phyloP scores from a whole-genome alignment of 2,113 vertebrate genomes.

The Nerophis ophidion region DNA sequence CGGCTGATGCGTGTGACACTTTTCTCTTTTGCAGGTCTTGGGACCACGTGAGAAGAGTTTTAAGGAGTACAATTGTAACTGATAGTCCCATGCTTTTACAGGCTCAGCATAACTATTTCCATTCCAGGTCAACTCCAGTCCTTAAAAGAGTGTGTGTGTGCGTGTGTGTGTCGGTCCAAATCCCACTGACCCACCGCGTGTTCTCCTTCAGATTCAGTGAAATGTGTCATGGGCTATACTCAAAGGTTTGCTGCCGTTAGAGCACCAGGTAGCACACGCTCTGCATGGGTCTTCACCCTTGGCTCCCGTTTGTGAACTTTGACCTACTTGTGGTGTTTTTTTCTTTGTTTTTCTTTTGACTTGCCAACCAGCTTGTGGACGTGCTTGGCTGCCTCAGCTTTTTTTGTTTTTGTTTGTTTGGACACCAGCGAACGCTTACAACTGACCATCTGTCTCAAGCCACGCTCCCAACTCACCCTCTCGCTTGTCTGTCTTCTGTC shows the following conservation, averaged over 20 bases:
- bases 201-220: slow-evolving; percentile 76
- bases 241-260: slow-evolving; percentile 95
- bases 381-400: slow-evolving; percentile 85
- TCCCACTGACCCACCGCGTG: slow-evolving; percentile 63
- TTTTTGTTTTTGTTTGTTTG: slow-evolving; percentile 33
- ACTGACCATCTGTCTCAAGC: background rate
- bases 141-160: slow-evolving; percentile 23
- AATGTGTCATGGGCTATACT: slow-evolving; percentile 94
- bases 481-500: slow-evolving; percentile 4
- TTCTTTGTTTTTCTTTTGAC: slow-evolving; percentile 42
- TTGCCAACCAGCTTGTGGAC: slow-evolving; percentile 77
- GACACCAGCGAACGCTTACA: slow-evolving; percentile 47
- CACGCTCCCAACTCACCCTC: slow-evolving; percentile 58
- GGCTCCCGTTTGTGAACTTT: slow-evolving; percentile 76
- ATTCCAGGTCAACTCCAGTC: background rate
- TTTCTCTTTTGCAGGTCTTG: background rate
- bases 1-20: background rate
- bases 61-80: background rate
- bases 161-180: slow-evolving; percentile 1
- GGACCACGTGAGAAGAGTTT: background rate
- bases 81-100: too few species aligned
- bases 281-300: slow-evolving; percentile 81
- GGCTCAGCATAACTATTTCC: background rate
- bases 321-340: slow-evolving; percentile 76
- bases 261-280: slow-evolving; percentile 73